Conservation (phyloP, 2,797 vertebrate genomes). For the Acanthopagrus latus region DNA sequence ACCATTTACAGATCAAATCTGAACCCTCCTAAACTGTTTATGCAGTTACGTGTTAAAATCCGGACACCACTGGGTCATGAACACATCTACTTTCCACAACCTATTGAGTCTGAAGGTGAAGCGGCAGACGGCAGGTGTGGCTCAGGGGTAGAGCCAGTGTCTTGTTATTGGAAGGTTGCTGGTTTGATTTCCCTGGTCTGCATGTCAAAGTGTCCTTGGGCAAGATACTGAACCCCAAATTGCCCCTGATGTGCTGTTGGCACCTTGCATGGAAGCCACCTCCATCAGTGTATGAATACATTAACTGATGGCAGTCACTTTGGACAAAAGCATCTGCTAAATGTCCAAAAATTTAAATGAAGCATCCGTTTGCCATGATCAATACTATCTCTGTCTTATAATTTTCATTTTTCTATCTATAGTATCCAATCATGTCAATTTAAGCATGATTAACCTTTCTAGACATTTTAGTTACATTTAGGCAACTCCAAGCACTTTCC, state of each 20-base stretch:
- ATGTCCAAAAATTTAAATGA: background rate
- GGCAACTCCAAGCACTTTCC: background rate
- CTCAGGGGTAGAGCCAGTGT: too few relatives aligned
- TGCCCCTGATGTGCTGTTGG: too few relatives aligned
- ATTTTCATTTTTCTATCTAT: background rate
- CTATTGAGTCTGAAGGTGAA: background rate
- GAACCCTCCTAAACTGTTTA: background rate
- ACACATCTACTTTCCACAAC: background rate
- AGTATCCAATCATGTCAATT: background rate
- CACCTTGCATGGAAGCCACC: too few relatives aligned
- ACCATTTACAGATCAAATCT: conserved; percentile 16
- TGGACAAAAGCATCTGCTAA: too few relatives aligned
- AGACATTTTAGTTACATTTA: background rate
- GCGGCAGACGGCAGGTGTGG: too few relatives aligned
- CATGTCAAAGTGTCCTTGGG: too few relatives aligned
- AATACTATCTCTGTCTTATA: background rate
- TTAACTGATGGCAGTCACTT: too few relatives aligned
- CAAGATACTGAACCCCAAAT: too few relatives aligned
- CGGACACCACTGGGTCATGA: background rate
- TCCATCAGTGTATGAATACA: background rate
- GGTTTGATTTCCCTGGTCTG: too few relatives aligned
- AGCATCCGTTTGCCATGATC: background rate
- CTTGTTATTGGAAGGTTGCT: too few relatives aligned
- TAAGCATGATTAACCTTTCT: background rate
- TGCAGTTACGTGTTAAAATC: background rate